A percentile compares a stretch with the other conserved stretches of the same genome.
phyloP scores from a whole-genome alignment of 2,888 invertebrate genomes.

The Cephus pulcher region DNA sequence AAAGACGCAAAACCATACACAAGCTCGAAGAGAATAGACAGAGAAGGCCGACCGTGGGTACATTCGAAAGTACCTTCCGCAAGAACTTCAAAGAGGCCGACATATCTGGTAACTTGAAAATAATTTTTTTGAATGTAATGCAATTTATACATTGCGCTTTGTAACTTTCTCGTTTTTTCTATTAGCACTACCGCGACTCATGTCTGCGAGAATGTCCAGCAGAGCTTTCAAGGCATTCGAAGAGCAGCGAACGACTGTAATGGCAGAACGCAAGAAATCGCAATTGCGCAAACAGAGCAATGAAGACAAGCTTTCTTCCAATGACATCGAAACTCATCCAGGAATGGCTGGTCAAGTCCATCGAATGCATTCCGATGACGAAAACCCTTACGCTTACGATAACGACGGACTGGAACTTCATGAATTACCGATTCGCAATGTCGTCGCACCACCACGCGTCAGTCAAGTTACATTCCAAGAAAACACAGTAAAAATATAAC shows the following conservation, averaged over 20 bases:
- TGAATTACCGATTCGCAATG: background rate
- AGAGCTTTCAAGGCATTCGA: constrained; percentile 77
- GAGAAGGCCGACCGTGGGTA: constrained; percentile 79
- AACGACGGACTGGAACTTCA: background rate
- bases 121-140: background rate
- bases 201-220: constrained; percentile 22
- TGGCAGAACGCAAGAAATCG: constrained; percentile 83
- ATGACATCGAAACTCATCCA: background rate
- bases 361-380: background rate
- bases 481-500: background rate
- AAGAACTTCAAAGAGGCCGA: constrained; percentile 39
- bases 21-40: constrained; percentile 88
- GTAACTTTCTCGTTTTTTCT: background rate
- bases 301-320: constrained; percentile 81
- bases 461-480: constrained; percentile 2
- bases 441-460: background rate
- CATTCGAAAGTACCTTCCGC: constrained; percentile 48
- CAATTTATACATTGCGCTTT: too few species aligned
- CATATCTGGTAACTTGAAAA: background rate
- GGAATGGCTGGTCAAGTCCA: background rate
- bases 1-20: constrained; percentile 85
- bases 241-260: constrained; percentile 84
- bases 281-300: constrained; percentile 83
- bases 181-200: constrained; percentile 70
- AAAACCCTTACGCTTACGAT: background rate